Base-by-base conservation (phyloP, 2,888 invertebrate species). In the Tetanocera ferruginea region DNA sequence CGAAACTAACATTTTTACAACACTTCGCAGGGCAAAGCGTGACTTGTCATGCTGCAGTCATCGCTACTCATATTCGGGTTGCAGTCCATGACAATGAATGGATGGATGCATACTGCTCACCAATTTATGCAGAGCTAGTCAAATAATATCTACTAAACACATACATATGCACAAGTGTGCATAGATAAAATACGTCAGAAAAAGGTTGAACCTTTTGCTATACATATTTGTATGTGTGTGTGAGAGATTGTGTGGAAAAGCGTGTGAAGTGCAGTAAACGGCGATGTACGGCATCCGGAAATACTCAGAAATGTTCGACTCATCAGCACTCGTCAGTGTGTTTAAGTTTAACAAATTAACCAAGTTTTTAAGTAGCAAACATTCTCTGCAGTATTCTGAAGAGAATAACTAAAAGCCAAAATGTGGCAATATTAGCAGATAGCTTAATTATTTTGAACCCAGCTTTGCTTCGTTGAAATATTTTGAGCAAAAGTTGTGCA, bases 211-310 rank as follows among this genome's bases (percentile, higher is more conserved):
- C 14, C 11, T 43, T 43, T 43, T 43, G 43, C 17, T 25, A 4
- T 14, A 5, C 49, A 51, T 49, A 3, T 31, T 11, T 34, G 17
- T 9, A 2, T 66, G 64, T 5, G 8, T 28, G 28, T 6, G 34
- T 28, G 62, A 25, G 25, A 31, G 64, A 28, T n/a, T 34, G 31
- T 66, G 64, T 37, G 64, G 3, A 5, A 66, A 66, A 19, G 25
- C 6, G 14, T 25, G 4, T 60, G 60, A 60, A 28, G 4, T 28
- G 14, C 14, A n/a, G 23, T 14, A 69, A 51, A 9, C 23, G 25
- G 25, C 69, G 28, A 28, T 51, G 51, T 69, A 25, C n/a, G 23
- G 69, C 69, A 69, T 49, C 23, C 67, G 60, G 25, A 25, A 60
- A n/a, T 64, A 8, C 4, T 64, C 11, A 43, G 43, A n/a, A n/a